Percentiles rank a stretch among this genome's conserved stretches.
Evolutionary conservation across 2,113 vertebrate species (phyloP).

Genomic region (Rallus limicola): DNA sequence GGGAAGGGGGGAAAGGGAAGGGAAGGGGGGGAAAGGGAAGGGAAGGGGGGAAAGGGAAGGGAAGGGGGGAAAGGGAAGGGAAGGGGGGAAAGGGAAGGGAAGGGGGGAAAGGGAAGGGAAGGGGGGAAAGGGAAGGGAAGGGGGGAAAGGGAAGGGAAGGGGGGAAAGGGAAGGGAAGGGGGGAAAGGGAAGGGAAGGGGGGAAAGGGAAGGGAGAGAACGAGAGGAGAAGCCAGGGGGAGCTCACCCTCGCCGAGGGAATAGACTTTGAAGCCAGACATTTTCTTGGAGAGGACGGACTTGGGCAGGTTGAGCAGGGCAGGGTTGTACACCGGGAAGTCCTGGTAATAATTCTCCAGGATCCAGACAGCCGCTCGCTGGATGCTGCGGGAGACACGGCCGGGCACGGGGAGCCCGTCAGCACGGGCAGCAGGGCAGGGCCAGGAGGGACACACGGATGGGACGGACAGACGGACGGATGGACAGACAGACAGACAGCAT

Average conservation of each 20-base stretch:
- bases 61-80: too few species aligned
- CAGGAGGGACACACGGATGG: too few species aligned
- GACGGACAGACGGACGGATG: background rate
- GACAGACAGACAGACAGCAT: rapidly evolving
- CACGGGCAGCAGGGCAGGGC: too few species aligned
- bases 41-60: too few species aligned
- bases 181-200: too few species aligned
- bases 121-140: too few species aligned
- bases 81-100: too few species aligned
- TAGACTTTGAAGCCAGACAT: constrained; percentile 98
- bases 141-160: too few species aligned
- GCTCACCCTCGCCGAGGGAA: constrained; percentile 92
- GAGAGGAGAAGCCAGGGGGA: background rate
- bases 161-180: too few species aligned
- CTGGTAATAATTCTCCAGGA: constrained; percentile 95
- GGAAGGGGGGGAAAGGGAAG: too few species aligned
- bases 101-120: too few species aligned
- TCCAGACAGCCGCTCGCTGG: constrained; percentile 93
- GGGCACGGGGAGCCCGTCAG: background rate
- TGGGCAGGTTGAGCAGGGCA: constrained; percentile 93
- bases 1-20: too few species aligned
- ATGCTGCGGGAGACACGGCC: constrained; percentile 78
- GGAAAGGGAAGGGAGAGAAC: background rate
- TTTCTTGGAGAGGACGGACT: constrained; percentile 96
- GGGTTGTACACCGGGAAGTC: constrained; percentile 97